Evolutionary conservation across 2,113 vertebrate species (phyloP).

Genomic region (Phoenicopterus ruber): DNA sequence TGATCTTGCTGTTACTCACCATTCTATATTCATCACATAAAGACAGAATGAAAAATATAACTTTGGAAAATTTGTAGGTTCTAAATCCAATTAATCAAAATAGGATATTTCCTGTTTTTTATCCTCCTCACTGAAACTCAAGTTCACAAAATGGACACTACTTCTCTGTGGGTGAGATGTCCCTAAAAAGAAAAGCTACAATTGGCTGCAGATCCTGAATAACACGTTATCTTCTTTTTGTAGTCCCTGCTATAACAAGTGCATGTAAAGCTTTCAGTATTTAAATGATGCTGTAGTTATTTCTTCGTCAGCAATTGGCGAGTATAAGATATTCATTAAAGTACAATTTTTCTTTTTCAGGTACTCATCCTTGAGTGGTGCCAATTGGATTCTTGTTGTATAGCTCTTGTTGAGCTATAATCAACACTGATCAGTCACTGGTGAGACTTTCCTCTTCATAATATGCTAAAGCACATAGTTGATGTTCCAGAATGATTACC

Average conservation of each 20-base stretch:
- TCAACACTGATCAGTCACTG: not conserved
- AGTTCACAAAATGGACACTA: not conserved
- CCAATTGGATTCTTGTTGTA: not conserved
- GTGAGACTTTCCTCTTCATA: not conserved
- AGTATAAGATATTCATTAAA: not conserved
- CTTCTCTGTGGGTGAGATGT: not conserved
- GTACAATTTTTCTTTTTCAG: not conserved
- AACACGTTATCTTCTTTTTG: not conserved
- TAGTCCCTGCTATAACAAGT: not conserved
- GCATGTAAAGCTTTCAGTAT: not conserved
- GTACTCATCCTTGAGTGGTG: not conserved
- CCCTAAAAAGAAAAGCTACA: not conserved
- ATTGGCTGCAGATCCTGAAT: not conserved
- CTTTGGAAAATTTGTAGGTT: not conserved
- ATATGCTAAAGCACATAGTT: not conserved
- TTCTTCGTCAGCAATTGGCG: not conserved
- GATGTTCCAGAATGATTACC: not conserved
- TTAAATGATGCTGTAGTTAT: not conserved
- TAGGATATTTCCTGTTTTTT: rapidly evolving
- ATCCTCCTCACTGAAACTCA: rapidly evolving
- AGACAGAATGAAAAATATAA: not conserved
- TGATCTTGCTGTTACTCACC: not conserved
- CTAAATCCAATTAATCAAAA: not conserved
- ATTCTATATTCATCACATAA: not conserved
- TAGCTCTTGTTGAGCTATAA: not conserved